phyloP scores from a whole-genome alignment of 2,888 invertebrate species.

The Stenodera caucasica region DNA sequence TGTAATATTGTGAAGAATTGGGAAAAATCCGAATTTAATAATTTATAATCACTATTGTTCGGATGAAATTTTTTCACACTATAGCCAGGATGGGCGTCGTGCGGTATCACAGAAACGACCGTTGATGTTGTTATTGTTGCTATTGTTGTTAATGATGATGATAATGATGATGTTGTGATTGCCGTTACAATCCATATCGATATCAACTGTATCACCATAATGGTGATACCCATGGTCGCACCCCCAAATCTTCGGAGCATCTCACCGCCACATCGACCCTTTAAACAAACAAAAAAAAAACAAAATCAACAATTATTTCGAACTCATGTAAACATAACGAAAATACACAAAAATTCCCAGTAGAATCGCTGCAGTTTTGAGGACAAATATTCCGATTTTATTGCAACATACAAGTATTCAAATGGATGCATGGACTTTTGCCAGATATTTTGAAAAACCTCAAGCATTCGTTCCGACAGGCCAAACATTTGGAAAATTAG shows the following conservation, averaged over 20 bases:
- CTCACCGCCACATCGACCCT: constrained; percentile 43
- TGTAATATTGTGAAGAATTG: constrained; percentile 85
- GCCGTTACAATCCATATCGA: constrained; percentile 34
- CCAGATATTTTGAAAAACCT: background rate
- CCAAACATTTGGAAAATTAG: too few species aligned
- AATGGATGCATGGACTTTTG: background rate
- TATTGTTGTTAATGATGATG: constrained; percentile 3
- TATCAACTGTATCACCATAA: constrained; percentile 33
- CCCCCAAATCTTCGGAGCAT: constrained; percentile 14
- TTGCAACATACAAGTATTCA: too few species aligned
- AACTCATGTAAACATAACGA: background rate
- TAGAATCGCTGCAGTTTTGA: too few species aligned
- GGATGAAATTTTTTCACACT: constrained; percentile 78
- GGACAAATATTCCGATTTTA: background rate
- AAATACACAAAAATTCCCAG: too few species aligned
- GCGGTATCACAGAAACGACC: constrained; percentile 72
- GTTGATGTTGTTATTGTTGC: constrained; percentile 23
- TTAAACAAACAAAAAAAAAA: constrained; percentile 11
- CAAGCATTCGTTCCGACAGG: too few species aligned
- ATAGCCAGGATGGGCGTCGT: constrained; percentile 88
- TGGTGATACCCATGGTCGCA: constrained; percentile 38
- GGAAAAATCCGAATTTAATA: constrained; percentile 78
- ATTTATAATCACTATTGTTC: constrained; percentile 64
- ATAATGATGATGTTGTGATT: background rate
- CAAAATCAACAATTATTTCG: background rate